Conservation (phyloP, 2,888 invertebrate species). For the Scaptomyza polygonia region DNA sequence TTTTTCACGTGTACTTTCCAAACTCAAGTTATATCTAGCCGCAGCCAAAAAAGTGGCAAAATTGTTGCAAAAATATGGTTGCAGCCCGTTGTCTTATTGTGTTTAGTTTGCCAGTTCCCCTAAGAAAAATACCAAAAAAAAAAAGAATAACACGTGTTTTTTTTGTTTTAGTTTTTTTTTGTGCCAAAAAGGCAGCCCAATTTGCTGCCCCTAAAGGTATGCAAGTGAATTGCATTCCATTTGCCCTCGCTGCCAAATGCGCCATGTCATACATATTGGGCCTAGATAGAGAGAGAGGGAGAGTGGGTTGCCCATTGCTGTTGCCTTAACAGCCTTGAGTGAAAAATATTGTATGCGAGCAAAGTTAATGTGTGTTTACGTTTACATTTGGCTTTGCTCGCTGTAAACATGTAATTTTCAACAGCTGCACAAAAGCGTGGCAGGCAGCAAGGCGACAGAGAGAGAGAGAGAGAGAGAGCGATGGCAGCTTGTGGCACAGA, state of each 20-base stretch:
- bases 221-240: conserved; percentile 29
- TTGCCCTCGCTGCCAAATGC: conserved; percentile 12
- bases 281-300: too few species aligned
- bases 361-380: conserved; percentile 79
- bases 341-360: conserved; percentile 76
- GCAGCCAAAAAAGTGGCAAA: conserved; percentile 40
- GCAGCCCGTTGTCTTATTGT: conserved; percentile 29
- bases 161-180: conserved; percentile 1
- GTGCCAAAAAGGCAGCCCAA: conserved; percentile 20
- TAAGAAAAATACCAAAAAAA: not conserved
- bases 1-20: not conserved
- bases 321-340: conserved; percentile 77
- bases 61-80: conserved; percentile 46
- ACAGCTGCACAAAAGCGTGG: conserved; percentile 31
- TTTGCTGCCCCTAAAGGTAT: conserved; percentile 25
- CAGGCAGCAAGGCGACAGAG: not conserved
- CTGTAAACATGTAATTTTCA: conserved; percentile 78
- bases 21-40: conserved; percentile 18
- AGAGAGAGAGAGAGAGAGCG: not conserved
- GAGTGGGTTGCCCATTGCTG: too few species aligned
- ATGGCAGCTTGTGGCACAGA: conserved; percentile 26
- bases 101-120: conserved; percentile 18
- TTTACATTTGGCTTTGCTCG: conserved; percentile 72
- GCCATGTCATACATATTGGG: conserved; percentile 15
- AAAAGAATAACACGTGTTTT: conserved; percentile 31